phyloP scores from a whole-genome alignment of 2,797 vertebrate species.

The Platalea minor region DNA sequence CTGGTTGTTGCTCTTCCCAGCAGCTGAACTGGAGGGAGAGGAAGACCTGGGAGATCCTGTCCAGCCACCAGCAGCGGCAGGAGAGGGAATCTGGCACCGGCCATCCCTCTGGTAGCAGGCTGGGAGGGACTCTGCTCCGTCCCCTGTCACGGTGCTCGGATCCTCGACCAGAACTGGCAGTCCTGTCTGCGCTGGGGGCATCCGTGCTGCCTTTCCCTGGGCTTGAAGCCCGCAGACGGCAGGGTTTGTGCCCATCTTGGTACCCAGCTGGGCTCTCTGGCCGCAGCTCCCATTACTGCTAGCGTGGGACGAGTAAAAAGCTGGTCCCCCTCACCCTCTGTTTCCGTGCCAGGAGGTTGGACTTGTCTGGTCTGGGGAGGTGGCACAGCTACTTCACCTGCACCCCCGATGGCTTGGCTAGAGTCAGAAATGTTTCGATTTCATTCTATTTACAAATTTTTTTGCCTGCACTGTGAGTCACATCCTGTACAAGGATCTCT shows the following conservation, averaged over 20 bases:
- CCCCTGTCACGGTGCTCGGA: neutral
- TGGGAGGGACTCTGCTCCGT: neutral
- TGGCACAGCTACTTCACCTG: neutral
- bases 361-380: neutral
- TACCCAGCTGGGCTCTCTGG: neutral
- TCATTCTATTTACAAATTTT: neutral
- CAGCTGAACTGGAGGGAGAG: neutral
- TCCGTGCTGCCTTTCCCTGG: neutral
- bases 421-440: neutral
- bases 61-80: neutral
- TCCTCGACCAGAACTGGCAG: neutral
- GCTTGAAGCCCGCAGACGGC: neutral
- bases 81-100: neutral
- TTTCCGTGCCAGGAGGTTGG: accelerated
- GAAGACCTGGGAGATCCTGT: neutral
- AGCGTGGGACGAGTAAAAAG: neutral
- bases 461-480: neutral
- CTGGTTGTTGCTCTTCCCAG: neutral
- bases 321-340: neutral
- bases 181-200: neutral
- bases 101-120: neutral
- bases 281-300: neutral
- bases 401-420: neutral
- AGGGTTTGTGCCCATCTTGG: neutral
- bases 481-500: neutral